Base-by-base conservation (phyloP, 2,888 invertebrate genomes). In the Ennomos erosarius region DNA sequence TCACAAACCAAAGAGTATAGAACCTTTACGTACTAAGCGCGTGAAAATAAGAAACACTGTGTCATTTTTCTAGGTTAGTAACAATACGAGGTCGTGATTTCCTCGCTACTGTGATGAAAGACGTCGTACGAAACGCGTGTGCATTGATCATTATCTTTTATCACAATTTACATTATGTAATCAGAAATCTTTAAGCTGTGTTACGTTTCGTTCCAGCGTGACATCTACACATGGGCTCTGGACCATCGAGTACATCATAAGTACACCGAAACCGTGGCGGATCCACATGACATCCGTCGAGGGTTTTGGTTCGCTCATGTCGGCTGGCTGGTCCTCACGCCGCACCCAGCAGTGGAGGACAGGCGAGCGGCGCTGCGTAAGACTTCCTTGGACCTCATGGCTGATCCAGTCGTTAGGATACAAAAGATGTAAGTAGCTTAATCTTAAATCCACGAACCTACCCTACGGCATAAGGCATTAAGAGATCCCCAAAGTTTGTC, bases 281-380 rank as follows among this genome's bases (percentile, higher is more conserved):
- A 98, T 82, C 96, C 96, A 0, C 96, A 97, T 79, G 96, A 98
- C 84, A 95, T 96, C 1, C 94, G 95, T 48, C 92, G 97, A 40
- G 98, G 98, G 10, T 97, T 97, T 85, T 96, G 97, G 91, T 98
- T 98, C 82, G 95, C 98, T 0, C 98, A 98, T 81, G 96, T 98
- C 9, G 98, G 98, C 8, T 98, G 98, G 98, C 89, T 98, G 43
- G 94, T 98, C 51, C 92, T 96, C 0, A 96, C 96, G 0, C 97
- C 98, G 0, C 98, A 97, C 81, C 97, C 97, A 0, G 94, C 95
- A 3, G 97, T 96, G 0, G 94, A 95, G 11, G 93, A 94, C 67
- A 95, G 96, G 69, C 92, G 96, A 37, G 90, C 92, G 35, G 93
- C 93, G 0, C 74, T 91, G 4, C 72, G 67, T 13, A 67, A 77